Conservation (phyloP, 2,888 invertebrate genomes). For the Pemphredon lugubris region DNA sequence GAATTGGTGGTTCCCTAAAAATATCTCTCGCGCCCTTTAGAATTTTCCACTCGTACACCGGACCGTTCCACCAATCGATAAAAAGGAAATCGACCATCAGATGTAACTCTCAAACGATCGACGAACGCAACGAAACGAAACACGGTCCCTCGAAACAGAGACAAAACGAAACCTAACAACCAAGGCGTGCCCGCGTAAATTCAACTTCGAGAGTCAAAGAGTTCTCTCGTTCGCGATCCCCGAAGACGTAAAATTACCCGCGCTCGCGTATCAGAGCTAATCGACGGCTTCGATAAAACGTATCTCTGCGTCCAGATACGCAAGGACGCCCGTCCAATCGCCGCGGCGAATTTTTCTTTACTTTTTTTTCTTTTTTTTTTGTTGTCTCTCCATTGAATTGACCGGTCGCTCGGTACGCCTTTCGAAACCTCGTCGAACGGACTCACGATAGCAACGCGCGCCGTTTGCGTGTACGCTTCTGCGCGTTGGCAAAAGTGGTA, state of each 20-base stretch:
- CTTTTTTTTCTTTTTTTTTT: too few relatives aligned
- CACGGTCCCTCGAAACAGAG: neutral
- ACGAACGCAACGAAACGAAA: neutral
- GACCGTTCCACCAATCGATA: too few relatives aligned
- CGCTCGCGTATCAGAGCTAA: slow-evolving; percentile 5
- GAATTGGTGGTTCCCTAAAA: too few relatives aligned
- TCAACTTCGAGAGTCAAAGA: neutral
- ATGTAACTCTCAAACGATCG: too few relatives aligned
- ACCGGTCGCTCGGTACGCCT: neutral
- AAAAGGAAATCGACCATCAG: neutral
- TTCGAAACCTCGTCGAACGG: slow-evolving; percentile 7
- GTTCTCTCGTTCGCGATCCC: too few relatives aligned
- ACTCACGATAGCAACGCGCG: too few relatives aligned
- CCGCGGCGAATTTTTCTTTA: neutral
- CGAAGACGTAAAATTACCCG: neutral
- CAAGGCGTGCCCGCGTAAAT: slow-evolving; percentile 18
- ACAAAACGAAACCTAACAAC: too few relatives aligned
- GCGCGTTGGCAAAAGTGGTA: too few relatives aligned
- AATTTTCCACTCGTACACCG: too few relatives aligned
- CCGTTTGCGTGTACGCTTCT: too few relatives aligned
- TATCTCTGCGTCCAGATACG: slow-evolving; percentile 11
- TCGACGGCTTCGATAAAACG: slow-evolving; percentile 12
- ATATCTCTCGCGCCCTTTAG: too few relatives aligned
- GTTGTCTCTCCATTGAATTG: neutral
- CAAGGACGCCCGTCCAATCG: slow-evolving; percentile 27